Base-by-base conservation (phyloP, 2,888 invertebrate genomes). In the Bedellia somnulentella region DNA sequence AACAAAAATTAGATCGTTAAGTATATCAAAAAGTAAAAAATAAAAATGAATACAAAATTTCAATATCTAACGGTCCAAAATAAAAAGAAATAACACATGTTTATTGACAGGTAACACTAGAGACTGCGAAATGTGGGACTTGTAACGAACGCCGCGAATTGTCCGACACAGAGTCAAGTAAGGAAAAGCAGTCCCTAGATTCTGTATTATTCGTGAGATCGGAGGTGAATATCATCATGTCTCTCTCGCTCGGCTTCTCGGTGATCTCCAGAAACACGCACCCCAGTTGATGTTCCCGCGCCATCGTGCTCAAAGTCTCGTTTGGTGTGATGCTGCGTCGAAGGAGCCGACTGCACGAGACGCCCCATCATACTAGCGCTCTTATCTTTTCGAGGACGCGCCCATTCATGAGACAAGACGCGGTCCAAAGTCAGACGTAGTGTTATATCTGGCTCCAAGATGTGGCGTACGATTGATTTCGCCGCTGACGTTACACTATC, bases 381-480 rank as follows among this genome's bases (percentile, higher is more conserved):
- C 53, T 78, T 80, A 36, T 83, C 83, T 48, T 82, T 84, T 24
- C 80, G 77, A 23, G 75, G 79, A 40, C 81, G 66, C 27, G 86
- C 71, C 91, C 91, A 92, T 40, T 86, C 86, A 52, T 89, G 88
- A 29, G 82, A 81, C 32, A 88, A 58, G 32, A 91, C 83, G 35
- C 87, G 78, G 39, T 87, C 87, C 40, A 92, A 60, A 12, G 87
- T 87, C 43, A 88, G 70, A 34, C 93, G 80, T 35, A 83, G 71
- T 12, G 85, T 85, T 24, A 91, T 82, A 46, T 93, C 89, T 1
- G 93, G 93, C 56, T 95, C 93, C 34, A 95, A 63, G 37, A 94
- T 85, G 38, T 85, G 83, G 16, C 85, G 75, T 11, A 95, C 87
- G 27, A 93, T 81, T 15, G 84, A 83, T 60, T 89, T 91, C 2